Evolutionary conservation across 2,888 invertebrate species (phyloP), one percentile per base, ranked within the genome.

Genomic region (Dasysyrphus tricinctus): DNA sequence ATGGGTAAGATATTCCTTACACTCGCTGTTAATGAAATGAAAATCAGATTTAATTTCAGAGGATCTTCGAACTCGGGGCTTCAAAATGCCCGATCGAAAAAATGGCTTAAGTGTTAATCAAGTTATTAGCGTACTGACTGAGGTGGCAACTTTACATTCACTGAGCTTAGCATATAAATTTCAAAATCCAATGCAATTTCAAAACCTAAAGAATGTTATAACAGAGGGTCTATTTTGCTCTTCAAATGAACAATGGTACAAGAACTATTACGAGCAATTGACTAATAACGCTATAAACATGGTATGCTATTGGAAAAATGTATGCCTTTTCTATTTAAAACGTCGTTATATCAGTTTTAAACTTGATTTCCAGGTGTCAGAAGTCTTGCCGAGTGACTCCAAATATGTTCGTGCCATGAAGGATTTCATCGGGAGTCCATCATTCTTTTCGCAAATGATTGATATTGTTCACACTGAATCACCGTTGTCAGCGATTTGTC

Each of bases 171-270:
- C 94, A 0, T 94, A 95, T 93, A 95, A 95, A 89, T 93, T 93
- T 81, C 93, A 94, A 67, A 92, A 94, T 83, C 94, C 94, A 32
- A 93, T 94, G 80, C 93, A 92, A 14, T 95, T 95, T 86, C 93
- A 94, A 74, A 94, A 94, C 84, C 90, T 92, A 63, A 90, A 91
- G 56, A 89, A 89, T 75, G 88, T 89, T n/a, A 91, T 92, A 12
- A 90, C 89, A 54, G 94, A 94, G 93, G 95, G 94, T 0, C 93
- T 96, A 80, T 96, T 95, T 90, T 93, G 94, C 51, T 91, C 93
- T 65, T 95, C 95, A 88, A 95, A 96, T 89, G 94, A 94, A 81
- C 94, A 94, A 69, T 96, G 95, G 93, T 96, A 95, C 90, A 94
- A 94, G 86, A 94, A 94, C 78, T 96, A 96, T 90, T 96, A 96